phyloP scores from a whole-genome alignment of 1,140 invertebrate genomes.

The Pachypeltis micranthus region DNA sequence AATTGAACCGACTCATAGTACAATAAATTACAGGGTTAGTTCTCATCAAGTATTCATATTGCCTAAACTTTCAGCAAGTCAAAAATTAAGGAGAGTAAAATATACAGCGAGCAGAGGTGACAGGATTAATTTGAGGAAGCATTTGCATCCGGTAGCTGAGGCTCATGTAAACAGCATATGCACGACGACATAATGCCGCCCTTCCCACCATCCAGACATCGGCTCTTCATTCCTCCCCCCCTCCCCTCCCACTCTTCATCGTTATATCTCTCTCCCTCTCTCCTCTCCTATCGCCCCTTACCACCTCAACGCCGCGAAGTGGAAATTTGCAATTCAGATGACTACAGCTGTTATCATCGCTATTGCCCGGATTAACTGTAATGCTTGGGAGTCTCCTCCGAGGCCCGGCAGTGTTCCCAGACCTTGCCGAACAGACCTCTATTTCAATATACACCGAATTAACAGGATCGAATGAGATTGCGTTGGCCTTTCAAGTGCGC shows the following conservation, averaged over 20 bases:
- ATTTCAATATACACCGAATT: no score
- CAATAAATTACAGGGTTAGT: neutral
- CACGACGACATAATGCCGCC: neutral
- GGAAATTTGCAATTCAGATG: constrained; percentile 6
- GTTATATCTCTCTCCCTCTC: no score
- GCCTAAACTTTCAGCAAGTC: neutral
- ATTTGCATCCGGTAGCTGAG: constrained; percentile 5
- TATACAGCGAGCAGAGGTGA: neutral
- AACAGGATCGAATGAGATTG: no score
- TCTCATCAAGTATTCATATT: neutral
- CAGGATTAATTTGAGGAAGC: neutral
- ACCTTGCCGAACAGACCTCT: no score
- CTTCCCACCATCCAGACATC: neutral
- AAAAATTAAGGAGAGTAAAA: neutral
- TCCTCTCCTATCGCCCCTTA: neutral
- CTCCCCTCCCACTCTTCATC: no score
- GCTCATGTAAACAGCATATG: constrained; percentile 6
- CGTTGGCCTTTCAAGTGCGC: no score
- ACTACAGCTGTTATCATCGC: constrained; percentile 7
- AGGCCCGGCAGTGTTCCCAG: no score
- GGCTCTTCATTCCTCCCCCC: neutral
- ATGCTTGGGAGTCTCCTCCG: neutral
- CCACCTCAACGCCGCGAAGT: neutral
- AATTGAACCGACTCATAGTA: neutral
- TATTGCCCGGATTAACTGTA: constrained; percentile 5